Conservation (phyloP, 2,113 vertebrate species). For the Spea bombifrons region DNA sequence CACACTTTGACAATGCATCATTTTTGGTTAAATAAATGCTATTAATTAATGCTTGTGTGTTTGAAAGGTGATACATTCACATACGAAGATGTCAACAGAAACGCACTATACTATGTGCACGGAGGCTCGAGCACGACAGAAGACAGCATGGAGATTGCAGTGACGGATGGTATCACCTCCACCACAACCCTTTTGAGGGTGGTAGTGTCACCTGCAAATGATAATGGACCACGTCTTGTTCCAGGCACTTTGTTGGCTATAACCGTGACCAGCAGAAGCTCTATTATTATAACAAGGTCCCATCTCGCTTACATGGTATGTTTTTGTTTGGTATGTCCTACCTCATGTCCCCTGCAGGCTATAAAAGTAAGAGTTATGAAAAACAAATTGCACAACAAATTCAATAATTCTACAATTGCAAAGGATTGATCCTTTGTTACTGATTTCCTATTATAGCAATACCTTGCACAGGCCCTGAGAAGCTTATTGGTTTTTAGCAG, state of each 20-base stretch:
- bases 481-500: too few relatives aligned
- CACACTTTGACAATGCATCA: neutral
- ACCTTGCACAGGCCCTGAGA: too few relatives aligned
- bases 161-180: conserved; percentile 79
- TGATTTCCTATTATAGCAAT: too few relatives aligned
- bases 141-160: conserved; percentile 84
- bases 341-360: too few relatives aligned
- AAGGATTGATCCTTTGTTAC: too few relatives aligned
- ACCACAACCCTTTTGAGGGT: conserved; percentile 74
- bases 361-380: too few relatives aligned
- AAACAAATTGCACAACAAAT: too few relatives aligned
- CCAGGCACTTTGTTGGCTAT: conserved; percentile 68
- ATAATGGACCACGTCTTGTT: conserved; percentile 66
- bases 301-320: conserved; percentile 86
- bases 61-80: conserved; percentile 83
- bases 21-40: neutral
- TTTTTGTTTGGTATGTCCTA: neutral
- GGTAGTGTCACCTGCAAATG: conserved; percentile 62
- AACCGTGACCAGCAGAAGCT: conserved; percentile 78
- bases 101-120: conserved; percentile 78
- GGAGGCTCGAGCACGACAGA: conserved; percentile 68
- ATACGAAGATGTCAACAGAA: conserved; percentile 80
- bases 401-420: too few relatives aligned
- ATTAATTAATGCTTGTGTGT: neutral
- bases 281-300: conserved; percentile 69